Evolutionary conservation across 2,113 vertebrate genomes (phyloP), one percentile per base, ranked within the genome.

Genomic region (Chionomys nivalis): DNA sequence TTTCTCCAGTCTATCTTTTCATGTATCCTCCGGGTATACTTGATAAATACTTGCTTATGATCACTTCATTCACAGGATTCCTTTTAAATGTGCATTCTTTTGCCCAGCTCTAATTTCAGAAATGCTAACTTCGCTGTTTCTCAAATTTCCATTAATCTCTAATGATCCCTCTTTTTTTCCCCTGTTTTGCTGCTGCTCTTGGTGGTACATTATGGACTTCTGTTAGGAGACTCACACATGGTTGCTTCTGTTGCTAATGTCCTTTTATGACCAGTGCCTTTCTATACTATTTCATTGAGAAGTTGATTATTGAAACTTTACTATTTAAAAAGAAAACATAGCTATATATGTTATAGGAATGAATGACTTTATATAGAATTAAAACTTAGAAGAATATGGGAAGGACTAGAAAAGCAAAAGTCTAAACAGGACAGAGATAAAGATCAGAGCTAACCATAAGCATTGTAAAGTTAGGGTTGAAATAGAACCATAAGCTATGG

Each of bases 171-270:
- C 55, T 58, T 19, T 58, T 58, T 58, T 58, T 6, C 55, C 55
- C 55, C 16, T 58, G 5, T 55, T 55, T 58, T 58, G 55, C 17
- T 21, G 55, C 55, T 58, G 66, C 0, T 68, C 31, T 0, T 39
- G n/a, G 58, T 94, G n/a, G 55, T 47, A 47, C 39, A 33, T 55
- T 52, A 33, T 75, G 10, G 33, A 63, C 55, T 88, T 87, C 76
- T 39, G 0, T 79, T 82, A 87, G 13, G 6, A 85, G 33, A 63
- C 24, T 47, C 26, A 52, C 11, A 11, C 63, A 11, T 83, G 39
- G 2, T 78, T 88, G 44, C 88, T 79, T 96, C 79, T 96, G n/a
- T 58, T 44, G 58, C 78, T 73, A 85, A n/a, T 42, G 28, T 70
- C 24, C 11, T 91, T 79, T 68, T 61, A 52, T 89, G 21, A 72